Percentiles rank a stretch among this genome's conserved stretches.
phyloP scores from a whole-genome alignment of 2,113 vertebrate species.

The Sminthopsis crassicaudata region DNA sequence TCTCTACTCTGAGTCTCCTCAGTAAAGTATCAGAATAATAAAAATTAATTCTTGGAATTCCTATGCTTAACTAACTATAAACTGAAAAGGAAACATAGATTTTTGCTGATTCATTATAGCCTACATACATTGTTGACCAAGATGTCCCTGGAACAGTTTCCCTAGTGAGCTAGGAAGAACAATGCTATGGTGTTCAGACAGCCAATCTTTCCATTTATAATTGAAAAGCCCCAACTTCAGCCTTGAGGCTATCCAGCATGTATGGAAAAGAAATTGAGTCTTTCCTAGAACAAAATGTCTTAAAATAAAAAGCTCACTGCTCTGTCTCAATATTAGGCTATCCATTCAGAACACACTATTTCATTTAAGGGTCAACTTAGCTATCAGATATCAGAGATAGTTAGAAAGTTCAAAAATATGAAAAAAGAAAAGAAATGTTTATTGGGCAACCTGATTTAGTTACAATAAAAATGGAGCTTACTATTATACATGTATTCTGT shows the following conservation, averaged over 20 bases:
- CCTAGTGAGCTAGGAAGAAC: not conserved
- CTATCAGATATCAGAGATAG: not conserved
- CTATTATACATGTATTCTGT: not conserved
- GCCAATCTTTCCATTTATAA: not conserved
- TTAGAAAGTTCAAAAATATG: not conserved
- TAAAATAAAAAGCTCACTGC: not conserved
- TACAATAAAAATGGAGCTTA: not conserved
- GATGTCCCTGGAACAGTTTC: not conserved
- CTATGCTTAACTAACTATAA: constrained; percentile 13
- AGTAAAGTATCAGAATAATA: not conserved
- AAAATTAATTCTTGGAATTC: constrained; percentile 17
- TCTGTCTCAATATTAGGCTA: not conserved
- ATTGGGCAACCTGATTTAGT: not conserved
- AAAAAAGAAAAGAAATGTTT: not conserved
- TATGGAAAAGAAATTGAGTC: constrained; percentile 17
- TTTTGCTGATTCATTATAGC: constrained; percentile 23
- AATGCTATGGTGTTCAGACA: not conserved
- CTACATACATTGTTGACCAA: not conserved
- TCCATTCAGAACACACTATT: not conserved
- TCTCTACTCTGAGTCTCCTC: not conserved
- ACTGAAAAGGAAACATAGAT: not conserved
- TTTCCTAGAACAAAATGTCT: constrained; percentile 6
- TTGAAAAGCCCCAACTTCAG: not conserved
- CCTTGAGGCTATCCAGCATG: not conserved
- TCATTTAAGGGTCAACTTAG: not conserved